These are phyloP conservation scores for Calvadosia cruxmelitensis DNA, from an alignment of 30 jellyfish, hydroid and myxozoan genomes.

Conservation along the genomic window DNA sequence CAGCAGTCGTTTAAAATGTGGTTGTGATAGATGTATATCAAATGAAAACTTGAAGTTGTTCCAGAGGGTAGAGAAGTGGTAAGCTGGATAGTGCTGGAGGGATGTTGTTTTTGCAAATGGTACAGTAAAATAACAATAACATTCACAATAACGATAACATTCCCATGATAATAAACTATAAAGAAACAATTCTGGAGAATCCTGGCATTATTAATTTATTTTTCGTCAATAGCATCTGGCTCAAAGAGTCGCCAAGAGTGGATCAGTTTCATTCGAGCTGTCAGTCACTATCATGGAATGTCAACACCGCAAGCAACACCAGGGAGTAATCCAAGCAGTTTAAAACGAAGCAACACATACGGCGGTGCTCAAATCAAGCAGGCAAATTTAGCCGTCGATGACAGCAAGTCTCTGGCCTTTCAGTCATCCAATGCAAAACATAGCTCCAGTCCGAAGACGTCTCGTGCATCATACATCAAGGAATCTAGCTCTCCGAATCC, in stretches of 20 bases:
- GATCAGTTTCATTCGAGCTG: slow-evolving; percentile 97
- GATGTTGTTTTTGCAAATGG: no score
- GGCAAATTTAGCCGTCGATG: background rate
- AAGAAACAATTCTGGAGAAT: background rate
- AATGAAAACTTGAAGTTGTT: no score
- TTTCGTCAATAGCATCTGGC: slow-evolving; percentile 49
- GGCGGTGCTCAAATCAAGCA: background rate
- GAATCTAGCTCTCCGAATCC: slow-evolving; percentile 31
- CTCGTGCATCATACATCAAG: background rate
- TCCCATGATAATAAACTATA: background rate
- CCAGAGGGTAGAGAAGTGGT: no score
- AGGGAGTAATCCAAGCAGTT: background rate
- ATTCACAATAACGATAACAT: background rate
- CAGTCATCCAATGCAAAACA: background rate
- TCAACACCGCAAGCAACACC: slow-evolving; percentile 15
- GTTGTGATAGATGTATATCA: no score
- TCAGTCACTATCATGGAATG: slow-evolving; percentile 66
- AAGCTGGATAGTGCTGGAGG: no score
- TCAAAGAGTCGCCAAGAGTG: slow-evolving; percentile 90
- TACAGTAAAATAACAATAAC: background rate
- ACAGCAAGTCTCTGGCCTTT: background rate
- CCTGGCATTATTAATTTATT: no score
- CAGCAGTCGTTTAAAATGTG: no score
- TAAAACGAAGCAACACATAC: slow-evolving; percentile 33
- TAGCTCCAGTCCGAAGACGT: background rate